phyloP scores from a whole-genome alignment of 2,797 vertebrate genomes.

The Sebastes variabilis region DNA sequence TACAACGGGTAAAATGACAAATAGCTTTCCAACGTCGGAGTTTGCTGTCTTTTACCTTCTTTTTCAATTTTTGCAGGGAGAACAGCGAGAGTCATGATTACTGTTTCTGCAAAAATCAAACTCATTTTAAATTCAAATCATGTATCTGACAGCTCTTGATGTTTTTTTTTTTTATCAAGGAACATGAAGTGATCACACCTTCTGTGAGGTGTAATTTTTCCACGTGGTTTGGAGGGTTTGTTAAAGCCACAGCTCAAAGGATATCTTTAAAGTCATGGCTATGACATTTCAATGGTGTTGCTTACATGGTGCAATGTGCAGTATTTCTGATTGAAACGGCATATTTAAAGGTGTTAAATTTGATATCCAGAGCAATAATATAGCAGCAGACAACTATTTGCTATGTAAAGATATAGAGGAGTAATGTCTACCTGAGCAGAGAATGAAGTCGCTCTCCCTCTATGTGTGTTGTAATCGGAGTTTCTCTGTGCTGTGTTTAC shows the following conservation, averaged over 20 bases:
- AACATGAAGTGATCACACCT: neutral
- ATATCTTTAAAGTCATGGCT: neutral
- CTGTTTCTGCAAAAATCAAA: neutral
- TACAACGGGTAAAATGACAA: neutral
- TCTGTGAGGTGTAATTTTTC: neutral
- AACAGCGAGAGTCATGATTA: neutral
- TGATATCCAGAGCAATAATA: neutral
- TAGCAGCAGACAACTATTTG: neutral
- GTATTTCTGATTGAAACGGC: neutral
- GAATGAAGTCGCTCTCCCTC: neutral
- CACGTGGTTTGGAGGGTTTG: neutral
- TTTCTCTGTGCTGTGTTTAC: neutral
- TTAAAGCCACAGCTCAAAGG: neutral
- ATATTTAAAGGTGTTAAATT: neutral
- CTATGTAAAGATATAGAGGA: neutral
- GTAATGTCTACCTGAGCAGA: neutral
- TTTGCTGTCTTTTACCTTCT: neutral
- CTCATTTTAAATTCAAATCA: neutral
- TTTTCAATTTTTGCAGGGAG: neutral
- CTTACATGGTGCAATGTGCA: neutral
- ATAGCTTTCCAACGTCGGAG: neutral
- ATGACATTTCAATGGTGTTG: neutral
- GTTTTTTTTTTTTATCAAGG: neutral
- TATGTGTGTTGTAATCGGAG: neutral
- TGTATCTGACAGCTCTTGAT: neutral